Evolutionary conservation across 2,888 invertebrate species (phyloP).

Genomic region (Drosophila parthenogenetica): DNA sequence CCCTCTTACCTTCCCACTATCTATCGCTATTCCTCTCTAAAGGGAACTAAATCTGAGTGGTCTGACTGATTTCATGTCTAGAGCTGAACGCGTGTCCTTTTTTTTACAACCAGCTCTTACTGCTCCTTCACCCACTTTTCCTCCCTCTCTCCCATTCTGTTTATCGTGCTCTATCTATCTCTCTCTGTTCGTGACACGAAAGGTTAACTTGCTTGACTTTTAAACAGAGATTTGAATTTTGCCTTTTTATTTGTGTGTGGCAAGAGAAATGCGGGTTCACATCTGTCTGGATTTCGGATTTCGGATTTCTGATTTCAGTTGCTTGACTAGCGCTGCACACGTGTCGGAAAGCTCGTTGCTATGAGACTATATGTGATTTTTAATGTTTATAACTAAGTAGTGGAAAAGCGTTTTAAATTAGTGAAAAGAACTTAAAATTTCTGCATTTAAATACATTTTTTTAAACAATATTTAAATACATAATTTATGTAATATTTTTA

Average conservation of each 20-base stretch:
- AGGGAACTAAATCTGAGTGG: conserved; percentile 59
- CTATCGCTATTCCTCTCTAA: too few species aligned
- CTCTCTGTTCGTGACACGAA: conserved; percentile 22
- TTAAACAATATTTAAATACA: too few species aligned
- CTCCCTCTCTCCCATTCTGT: not conserved
- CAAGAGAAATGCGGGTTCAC: conserved; percentile 15
- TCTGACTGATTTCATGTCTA: conserved; percentile 13
- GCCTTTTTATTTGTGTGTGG: not conserved
- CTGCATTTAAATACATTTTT: not conserved
- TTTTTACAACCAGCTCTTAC: not conserved
- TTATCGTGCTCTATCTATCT: not conserved
- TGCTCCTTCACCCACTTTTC: not conserved
- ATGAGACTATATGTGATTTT: too few species aligned
- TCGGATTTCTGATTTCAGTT: not conserved
- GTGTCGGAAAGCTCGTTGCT: not conserved
- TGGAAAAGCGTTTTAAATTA: too few species aligned
- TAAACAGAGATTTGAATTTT: conserved; percentile 13
- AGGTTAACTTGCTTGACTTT: conserved; percentile 23
- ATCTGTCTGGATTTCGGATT: not conserved
- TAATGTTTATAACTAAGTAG: too few species aligned
- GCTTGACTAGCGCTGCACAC: conserved; percentile 3
- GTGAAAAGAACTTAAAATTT: not conserved
- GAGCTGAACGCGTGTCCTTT: conserved; percentile 17
- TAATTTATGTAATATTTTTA: too few species aligned
- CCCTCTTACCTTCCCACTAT: not conserved